phyloP scores from a whole-genome alignment of 2,888 invertebrate species.

The Leucania comma region DNA sequence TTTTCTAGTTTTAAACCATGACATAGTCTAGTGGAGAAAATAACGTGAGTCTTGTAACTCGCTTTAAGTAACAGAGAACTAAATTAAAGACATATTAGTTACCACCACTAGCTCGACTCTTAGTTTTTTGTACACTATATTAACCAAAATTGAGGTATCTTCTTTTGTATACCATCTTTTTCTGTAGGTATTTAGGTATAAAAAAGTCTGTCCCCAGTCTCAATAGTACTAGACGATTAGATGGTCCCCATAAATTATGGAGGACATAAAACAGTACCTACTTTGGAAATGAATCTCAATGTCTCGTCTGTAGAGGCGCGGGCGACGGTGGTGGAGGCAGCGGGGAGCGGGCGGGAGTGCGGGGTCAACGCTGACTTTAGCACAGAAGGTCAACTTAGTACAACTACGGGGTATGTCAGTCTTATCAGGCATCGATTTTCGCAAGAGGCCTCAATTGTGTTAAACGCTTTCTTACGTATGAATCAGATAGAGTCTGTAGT shows the following conservation, averaged over 20 bases:
- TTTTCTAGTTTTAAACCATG: not conserved
- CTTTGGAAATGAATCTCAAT: conserved; percentile 59
- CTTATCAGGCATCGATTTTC: not conserved
- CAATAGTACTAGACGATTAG: conserved; percentile 42
- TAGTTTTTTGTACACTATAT: not conserved
- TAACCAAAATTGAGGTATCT: not conserved
- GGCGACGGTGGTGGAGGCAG: conserved; percentile 3
- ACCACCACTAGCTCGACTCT: not conserved
- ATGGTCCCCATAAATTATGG: conserved; percentile 49
- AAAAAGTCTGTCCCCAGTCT: conserved; percentile 21
- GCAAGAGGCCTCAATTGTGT: not conserved
- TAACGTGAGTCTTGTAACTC: too few relatives aligned
- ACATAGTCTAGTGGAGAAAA: too few relatives aligned
- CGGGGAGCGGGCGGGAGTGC: not conserved
- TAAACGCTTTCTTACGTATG: not conserved
- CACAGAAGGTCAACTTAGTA: conserved; percentile 26
- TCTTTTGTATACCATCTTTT: not conserved
- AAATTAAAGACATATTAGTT: not conserved
- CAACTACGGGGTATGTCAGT: conserved; percentile 4
- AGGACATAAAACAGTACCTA: conserved; percentile 58
- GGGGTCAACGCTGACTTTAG: not conserved
- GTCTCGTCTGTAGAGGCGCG: conserved; percentile 30
- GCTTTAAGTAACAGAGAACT: not conserved
- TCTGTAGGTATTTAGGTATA: conserved; percentile 7
- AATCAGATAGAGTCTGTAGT: not conserved